These are phyloP conservation scores for Carabus problematicus DNA, from an alignment of 2,888 invertebrate species.

Conservation along the genomic window DNA sequence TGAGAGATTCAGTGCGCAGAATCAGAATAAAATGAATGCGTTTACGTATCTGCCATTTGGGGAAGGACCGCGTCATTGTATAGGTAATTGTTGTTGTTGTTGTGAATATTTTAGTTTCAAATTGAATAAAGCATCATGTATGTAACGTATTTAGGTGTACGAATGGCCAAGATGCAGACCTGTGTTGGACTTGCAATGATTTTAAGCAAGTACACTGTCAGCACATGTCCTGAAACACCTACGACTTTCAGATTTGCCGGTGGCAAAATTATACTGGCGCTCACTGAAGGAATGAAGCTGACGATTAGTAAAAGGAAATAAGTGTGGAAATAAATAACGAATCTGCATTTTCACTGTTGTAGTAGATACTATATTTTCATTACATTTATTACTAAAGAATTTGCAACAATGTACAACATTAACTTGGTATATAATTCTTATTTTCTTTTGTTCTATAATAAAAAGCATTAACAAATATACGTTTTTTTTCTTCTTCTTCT, in stretches of 20 bases:
- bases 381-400: slow-evolving; percentile 43
- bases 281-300: slow-evolving; percentile 12
- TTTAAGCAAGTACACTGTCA: slow-evolving; percentile 29
- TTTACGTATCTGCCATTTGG: slow-evolving; percentile 26
- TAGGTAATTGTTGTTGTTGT: neutral
- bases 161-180: slow-evolving; percentile 38
- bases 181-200: slow-evolving; percentile 36
- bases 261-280: slow-evolving; percentile 11
- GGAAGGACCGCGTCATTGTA: slow-evolving; percentile 27
- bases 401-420: slow-evolving; percentile 43
- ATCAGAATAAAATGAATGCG: neutral
- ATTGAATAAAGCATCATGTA: neutral
- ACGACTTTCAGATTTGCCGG: neutral
- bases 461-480: slow-evolving; percentile 42
- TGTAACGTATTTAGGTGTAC: slow-evolving; percentile 20
- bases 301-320: slow-evolving; percentile 19
- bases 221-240: slow-evolving; percentile 28
- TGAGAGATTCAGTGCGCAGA: slow-evolving; percentile 34
- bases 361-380: slow-evolving; percentile 36
- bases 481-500: too few relatives aligned
- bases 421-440: slow-evolving; percentile 41
- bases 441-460: slow-evolving; percentile 38
- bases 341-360: slow-evolving; percentile 13
- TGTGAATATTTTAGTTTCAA: neutral
- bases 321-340: neutral